Conservation (phyloP, 2,888 invertebrate genomes). For the Lasioglossum villosulum region DNA sequence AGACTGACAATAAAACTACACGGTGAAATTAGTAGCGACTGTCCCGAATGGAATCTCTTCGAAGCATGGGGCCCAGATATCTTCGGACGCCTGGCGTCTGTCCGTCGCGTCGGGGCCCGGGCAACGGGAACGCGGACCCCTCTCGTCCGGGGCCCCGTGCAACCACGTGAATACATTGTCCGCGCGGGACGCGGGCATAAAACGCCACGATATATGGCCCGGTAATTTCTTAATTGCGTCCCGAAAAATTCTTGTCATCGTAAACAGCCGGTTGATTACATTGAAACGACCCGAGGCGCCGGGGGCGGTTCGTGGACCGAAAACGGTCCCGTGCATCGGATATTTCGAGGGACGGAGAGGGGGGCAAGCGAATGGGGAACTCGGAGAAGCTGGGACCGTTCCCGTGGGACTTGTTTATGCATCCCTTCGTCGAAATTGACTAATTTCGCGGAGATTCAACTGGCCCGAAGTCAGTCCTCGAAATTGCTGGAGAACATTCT, state of each 20-base stretch:
- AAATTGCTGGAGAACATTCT: slow-evolving; percentile 43
- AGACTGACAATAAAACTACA: slow-evolving; percentile 55
- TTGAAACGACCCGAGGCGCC: slow-evolving; percentile 78
- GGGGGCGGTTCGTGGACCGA: slow-evolving; percentile 69
- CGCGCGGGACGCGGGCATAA: slow-evolving; percentile 75
- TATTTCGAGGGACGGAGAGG: background rate
- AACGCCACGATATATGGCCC: slow-evolving; percentile 82
- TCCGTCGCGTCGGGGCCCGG: slow-evolving; percentile 75
- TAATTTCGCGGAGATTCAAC: background rate
- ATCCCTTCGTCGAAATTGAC: slow-evolving; percentile 17
- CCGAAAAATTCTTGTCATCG: slow-evolving; percentile 84
- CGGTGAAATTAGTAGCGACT: slow-evolving; percentile 63
- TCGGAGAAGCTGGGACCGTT: slow-evolving; percentile 28
- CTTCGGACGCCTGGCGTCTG: slow-evolving; percentile 73
- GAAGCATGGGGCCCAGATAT: slow-evolving; percentile 30
- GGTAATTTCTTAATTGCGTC: slow-evolving; percentile 84
- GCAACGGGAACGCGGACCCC: slow-evolving; percentile 54
- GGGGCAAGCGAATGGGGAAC: background rate
- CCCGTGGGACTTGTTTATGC: slow-evolving; percentile 39
- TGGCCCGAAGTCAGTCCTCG: background rate
- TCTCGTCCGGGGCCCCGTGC: slow-evolving; percentile 59
- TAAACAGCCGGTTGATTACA: slow-evolving; percentile 82
- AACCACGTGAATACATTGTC: slow-evolving; percentile 82
- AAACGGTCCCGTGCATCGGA: slow-evolving; percentile 5
- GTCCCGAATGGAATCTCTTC: slow-evolving; percentile 59